Conservation (phyloP, 2,797 vertebrate species). For the Hemitrygon akajei region DNA sequence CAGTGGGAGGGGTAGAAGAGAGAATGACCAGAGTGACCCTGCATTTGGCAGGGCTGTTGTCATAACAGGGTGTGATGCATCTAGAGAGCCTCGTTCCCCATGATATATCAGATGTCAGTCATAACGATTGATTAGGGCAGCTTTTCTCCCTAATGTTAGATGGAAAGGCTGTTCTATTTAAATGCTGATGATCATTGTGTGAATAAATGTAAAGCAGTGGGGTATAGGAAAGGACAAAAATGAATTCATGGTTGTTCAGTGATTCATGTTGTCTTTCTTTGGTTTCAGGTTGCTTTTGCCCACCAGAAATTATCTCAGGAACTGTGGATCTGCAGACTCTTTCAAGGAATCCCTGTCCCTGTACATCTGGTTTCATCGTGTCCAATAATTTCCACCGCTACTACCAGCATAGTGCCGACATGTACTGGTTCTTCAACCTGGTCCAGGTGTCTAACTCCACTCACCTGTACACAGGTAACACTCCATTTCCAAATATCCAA, state of each 20-base stretch:
- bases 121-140: neutral
- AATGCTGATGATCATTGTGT: neutral
- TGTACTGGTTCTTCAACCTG: slow-evolving; percentile 32
- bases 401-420: slow-evolving; percentile 6
- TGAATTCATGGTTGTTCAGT: too few relatives aligned
- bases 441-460: neutral
- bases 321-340: neutral
- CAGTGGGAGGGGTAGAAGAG: too few relatives aligned
- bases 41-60: too few relatives aligned
- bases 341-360: neutral
- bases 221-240: neutral
- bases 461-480: neutral
- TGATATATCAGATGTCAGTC: neutral
- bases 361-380: neutral
- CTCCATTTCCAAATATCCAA: too few relatives aligned
- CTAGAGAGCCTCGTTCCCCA: neutral
- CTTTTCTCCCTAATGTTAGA: neutral
- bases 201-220: neutral
- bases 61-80: too few relatives aligned
- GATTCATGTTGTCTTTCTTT: neutral
- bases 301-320: slow-evolving; percentile 25
- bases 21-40: too few relatives aligned
- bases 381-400: neutral
- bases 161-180: neutral
- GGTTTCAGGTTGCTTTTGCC: slow-evolving; percentile 1